These are phyloP conservation scores for Galleria mellonella DNA, from an alignment of 1,140 invertebrate species.

Conservation along the genomic window DNA sequence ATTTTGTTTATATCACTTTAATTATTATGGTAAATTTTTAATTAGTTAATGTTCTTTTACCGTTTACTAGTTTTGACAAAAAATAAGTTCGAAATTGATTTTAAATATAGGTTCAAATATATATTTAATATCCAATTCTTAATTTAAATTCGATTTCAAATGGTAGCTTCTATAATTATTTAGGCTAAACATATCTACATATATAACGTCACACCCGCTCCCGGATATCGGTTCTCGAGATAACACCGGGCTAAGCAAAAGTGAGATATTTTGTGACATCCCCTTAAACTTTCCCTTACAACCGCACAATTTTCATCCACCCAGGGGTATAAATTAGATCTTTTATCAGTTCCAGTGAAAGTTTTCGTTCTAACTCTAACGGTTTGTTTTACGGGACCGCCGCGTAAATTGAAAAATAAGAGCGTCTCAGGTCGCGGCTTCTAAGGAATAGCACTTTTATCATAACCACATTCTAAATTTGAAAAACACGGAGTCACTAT, in stretches of 20 bases:
- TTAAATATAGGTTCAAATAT: no score
- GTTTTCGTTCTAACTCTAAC: slow-evolving; percentile 16
- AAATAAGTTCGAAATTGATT: no score
- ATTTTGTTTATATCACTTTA: no score
- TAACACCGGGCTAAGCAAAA: background rate
- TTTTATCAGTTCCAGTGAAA: slow-evolving; percentile 21
- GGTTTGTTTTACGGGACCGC: slow-evolving; percentile 18
- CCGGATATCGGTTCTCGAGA: background rate
- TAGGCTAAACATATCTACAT: no score
- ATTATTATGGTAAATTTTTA: no score
- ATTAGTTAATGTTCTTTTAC: no score
- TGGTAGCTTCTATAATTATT: no score
- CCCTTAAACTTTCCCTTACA: background rate
- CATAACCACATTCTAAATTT: background rate
- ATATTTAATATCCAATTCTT: no score
- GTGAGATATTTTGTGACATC: background rate
- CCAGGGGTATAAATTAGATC: slow-evolving; percentile 24
- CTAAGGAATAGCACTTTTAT: background rate
- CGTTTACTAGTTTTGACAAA: no score
- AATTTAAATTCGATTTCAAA: no score
- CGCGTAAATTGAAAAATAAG: slow-evolving; percentile 24
- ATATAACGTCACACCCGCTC: no score
- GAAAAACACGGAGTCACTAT: no score
- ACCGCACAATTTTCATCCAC: slow-evolving; percentile 3
- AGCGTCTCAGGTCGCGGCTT: background rate